Base-by-base conservation (phyloP, 2,888 invertebrate genomes). In the Polymixis flavicincta region DNA sequence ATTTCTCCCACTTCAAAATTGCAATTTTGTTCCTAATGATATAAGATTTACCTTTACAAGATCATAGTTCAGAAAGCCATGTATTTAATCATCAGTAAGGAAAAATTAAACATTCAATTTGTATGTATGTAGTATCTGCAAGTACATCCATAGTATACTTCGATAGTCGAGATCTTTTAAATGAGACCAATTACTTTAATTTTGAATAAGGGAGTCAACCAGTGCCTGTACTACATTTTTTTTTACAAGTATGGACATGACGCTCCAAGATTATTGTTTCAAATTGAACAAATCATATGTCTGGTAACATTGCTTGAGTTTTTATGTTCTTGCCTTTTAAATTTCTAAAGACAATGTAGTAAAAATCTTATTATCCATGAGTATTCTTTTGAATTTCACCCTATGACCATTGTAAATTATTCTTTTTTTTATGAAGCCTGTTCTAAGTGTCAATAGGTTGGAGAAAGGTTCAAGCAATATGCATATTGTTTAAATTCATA, bases 401-500 rank as follows among this genome's bases (percentile, higher is more conserved):
- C 7, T 32, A 42, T 7, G 32, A 4, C 17, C 11, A 17, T 32
- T 9, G n/a, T 2, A n/a, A n/a, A 6, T 9, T 1, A 7, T 22
- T 2, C 0, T 13, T 22, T 48, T 17, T 5, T 25, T 48, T 25
- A 9, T 0, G 9, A 42, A 9, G 0, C 8, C 1, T 1, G 8
- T 42, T 9, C 22, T 28, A 3, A 2, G 1, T 48, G 11, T 17
- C 2, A 13, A 32, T 25, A 17, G 2, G 50, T 11, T 52, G 2
- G 13, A 17, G 22, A 45, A 59, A 42, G 25, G 6, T 37, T 52
- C 0, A 69, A 32, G 25, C 50, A 42, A 14, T 64, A 28, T 28
- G 25, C 11, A 57, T 74, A 28, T 70, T 70, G 67, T 79, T 52
- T 25, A 48, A 55, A 55, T 48, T 77, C 22, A 54, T 25, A n/a